These are phyloP conservation scores for Phoebastria nigripes DNA, from an alignment of 2,797 vertebrate species.

Conservation along the genomic window DNA sequence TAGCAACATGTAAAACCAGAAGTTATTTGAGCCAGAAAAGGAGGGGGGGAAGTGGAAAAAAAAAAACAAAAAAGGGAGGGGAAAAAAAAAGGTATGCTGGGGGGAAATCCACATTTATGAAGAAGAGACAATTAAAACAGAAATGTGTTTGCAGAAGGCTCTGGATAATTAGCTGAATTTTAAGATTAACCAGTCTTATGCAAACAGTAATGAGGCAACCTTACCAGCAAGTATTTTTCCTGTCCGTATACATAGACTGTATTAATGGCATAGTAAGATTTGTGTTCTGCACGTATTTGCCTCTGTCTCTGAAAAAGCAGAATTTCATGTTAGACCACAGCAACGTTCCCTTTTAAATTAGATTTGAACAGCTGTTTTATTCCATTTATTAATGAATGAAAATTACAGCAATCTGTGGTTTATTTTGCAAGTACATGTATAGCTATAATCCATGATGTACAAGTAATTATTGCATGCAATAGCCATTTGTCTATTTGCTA, in stretches of 20 bases:
- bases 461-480: background rate
- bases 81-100: background rate
- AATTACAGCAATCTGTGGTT: background rate
- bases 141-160: background rate
- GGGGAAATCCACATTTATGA: background rate
- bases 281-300: constrained; percentile 89
- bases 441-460: background rate
- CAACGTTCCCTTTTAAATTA: background rate
- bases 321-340: constrained; percentile 9
- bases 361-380: background rate
- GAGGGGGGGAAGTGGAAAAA: rapidly evolving
- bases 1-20: background rate
- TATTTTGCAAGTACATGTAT: background rate
- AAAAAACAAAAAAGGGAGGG: too few species aligned
- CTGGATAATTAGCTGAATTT: background rate
- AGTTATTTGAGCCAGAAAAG: background rate
- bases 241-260: constrained; percentile 96
- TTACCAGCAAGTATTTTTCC: constrained; percentile 97
- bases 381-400: background rate
- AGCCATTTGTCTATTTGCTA: background rate
- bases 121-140: background rate
- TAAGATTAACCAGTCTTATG: background rate
- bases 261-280: constrained; percentile 94
- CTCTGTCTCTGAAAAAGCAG: constrained; percentile 83
- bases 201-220: constrained; percentile 25